These are phyloP conservation scores for Cerastis leucographa DNA, from an alignment of 2,888 invertebrate species.

Conservation along the genomic window DNA sequence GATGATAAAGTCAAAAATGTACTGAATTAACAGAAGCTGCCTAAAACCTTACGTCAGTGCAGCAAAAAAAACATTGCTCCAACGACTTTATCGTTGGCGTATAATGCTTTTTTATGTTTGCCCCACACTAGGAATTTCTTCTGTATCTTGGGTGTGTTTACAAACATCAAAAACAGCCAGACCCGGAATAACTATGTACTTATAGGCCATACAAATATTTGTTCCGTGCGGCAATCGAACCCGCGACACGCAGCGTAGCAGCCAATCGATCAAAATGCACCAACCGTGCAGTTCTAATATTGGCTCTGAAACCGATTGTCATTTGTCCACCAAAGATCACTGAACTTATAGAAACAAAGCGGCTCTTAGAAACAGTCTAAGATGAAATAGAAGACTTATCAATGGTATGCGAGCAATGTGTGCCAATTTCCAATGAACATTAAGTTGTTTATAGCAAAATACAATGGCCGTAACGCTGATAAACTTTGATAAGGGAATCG, in stretches of 20 bases:
- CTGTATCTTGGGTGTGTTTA: not conserved
- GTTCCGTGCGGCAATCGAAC: not conserved
- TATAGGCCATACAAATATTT: not conserved
- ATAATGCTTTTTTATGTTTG: not conserved
- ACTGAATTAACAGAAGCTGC: not conserved
- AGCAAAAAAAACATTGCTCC: not conserved
- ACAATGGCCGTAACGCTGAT: constrained; percentile 52
- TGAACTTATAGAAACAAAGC: constrained; percentile 9
- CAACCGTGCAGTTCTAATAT: not conserved
- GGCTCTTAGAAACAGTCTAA: constrained; percentile 14
- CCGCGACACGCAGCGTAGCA: not conserved
- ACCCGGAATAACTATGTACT: not conserved
- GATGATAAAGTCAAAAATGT: not conserved
- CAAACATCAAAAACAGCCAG: not conserved
- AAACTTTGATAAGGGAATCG: constrained; percentile 70
- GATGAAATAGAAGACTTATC: constrained; percentile 44
- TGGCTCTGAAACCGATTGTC: not conserved
- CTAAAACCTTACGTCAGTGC: not conserved
- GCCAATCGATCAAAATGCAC: not conserved
- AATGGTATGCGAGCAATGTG: constrained; percentile 46
- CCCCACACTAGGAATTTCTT: not conserved
- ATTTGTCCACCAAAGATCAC: not conserved
- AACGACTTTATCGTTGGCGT: not conserved
- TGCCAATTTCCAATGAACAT: constrained; percentile 48
- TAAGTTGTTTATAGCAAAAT: constrained; percentile 49